Conservation (phyloP, 2,797 vertebrate species). For the Amazona ochrocephala region DNA sequence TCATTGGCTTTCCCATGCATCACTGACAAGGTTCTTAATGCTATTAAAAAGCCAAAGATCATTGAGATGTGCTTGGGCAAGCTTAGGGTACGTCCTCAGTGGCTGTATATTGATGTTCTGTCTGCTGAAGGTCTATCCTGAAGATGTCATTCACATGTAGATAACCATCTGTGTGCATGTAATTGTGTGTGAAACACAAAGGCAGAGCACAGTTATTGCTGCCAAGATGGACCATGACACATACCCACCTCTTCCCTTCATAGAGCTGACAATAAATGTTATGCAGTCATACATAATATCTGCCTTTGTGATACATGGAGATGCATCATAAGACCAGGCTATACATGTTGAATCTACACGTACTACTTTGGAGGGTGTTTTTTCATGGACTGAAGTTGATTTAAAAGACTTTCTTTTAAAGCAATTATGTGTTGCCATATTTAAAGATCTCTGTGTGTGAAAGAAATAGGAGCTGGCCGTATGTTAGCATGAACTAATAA, state of each 20-base stretch:
- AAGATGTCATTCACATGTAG: background rate
- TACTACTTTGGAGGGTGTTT: background rate
- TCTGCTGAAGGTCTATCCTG: background rate
- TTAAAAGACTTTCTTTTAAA: background rate
- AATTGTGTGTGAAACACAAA: background rate
- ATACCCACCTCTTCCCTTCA: background rate
- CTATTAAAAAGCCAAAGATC: background rate
- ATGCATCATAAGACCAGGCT: fast-evolving
- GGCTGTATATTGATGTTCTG: background rate
- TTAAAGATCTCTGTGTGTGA: background rate
- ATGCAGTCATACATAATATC: fast-evolving
- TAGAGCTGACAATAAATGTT: background rate
- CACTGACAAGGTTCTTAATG: background rate
- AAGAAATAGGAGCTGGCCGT: background rate
- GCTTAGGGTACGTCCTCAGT: background rate
- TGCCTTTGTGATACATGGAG: fast-evolving
- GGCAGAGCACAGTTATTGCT: background rate
- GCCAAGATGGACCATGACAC: background rate
- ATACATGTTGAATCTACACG: fast-evolving
- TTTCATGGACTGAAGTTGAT: background rate
- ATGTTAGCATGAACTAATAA: background rate
- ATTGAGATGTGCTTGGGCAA: background rate
- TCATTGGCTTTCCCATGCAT: background rate
- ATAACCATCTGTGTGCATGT: fast-evolving
- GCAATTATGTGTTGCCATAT: background rate